Conservation (phyloP, 2,888 invertebrate genomes). For the Hirudinaria manillensis region DNA sequence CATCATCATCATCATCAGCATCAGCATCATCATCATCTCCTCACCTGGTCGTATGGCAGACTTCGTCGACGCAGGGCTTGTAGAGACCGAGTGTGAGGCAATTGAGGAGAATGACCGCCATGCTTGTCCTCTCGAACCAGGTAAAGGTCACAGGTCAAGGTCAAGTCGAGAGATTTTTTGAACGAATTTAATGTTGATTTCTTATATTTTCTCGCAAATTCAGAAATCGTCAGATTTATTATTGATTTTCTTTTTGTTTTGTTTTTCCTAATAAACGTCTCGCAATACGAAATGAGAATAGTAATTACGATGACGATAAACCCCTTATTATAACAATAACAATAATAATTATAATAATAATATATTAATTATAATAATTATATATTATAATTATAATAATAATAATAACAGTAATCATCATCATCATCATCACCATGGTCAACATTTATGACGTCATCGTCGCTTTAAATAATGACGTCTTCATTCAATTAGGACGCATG, state of each 20-base stretch:
- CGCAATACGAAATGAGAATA: neutral
- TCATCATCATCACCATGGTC: too few relatives aligned
- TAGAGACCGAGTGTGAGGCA: conserved; percentile 99
- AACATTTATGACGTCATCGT: too few relatives aligned
- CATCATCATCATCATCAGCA: too few relatives aligned
- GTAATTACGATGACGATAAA: conserved; percentile 15
- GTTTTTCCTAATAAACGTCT: too few relatives aligned
- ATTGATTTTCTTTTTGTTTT: too few relatives aligned
- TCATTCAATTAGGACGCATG: neutral
- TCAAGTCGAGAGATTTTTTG: neutral
- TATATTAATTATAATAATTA: neutral
- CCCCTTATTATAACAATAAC: conserved; percentile 5
- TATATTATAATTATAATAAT: neutral
- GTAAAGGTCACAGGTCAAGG: too few relatives aligned
- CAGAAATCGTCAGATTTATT: too few relatives aligned
- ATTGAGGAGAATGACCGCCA: conserved; percentile 94
- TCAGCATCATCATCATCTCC: neutral
- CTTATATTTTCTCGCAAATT: too few relatives aligned
- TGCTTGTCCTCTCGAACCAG: conserved; percentile 98
- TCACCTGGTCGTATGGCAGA: conserved; percentile 59
- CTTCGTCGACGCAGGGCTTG: conserved; percentile 80
- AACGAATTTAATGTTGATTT: too few relatives aligned
- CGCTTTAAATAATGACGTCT: too few relatives aligned
- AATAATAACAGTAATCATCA: too few relatives aligned
- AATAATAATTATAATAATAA: conserved; percentile 27